phyloP scores from a whole-genome alignment of 2,797 vertebrate genomes.

The Buphagus erythrorhynchus region DNA sequence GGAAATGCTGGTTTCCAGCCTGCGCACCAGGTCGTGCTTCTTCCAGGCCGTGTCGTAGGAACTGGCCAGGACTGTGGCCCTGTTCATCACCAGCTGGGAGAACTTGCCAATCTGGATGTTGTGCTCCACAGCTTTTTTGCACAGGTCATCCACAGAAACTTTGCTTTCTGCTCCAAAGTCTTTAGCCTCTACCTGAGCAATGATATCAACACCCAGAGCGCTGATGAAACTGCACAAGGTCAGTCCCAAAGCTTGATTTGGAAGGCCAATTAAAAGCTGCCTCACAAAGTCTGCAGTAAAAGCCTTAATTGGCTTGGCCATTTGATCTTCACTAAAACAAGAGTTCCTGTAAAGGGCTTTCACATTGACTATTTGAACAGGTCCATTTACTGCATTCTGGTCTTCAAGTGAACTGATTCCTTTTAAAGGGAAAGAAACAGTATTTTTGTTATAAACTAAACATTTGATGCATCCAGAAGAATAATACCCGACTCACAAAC shows the following conservation, averaged over 20 bases:
- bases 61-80: conserved; percentile 92
- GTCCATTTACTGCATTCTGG: conserved; percentile 87
- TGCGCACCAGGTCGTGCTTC: conserved; percentile 92
- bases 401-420: conserved; percentile 85
- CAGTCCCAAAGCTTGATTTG: conserved; percentile 92
- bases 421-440: conserved; percentile 12
- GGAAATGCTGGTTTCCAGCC: conserved; percentile 90
- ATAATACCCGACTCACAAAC: neutral
- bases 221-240: conserved; percentile 94
- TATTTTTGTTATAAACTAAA: neutral
- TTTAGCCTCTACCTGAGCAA: conserved; percentile 94
- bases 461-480: neutral
- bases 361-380: conserved; percentile 84
- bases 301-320: conserved; percentile 94
- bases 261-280: conserved; percentile 94
- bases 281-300: conserved; percentile 97
- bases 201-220: conserved; percentile 90
- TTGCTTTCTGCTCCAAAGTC: conserved; percentile 96
- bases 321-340: conserved; percentile 93
- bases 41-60: conserved; percentile 98
- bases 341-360: conserved; percentile 89
- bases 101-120: conserved; percentile 89
- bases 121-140: conserved; percentile 94
- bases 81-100: conserved; percentile 92
- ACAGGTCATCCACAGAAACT: conserved; percentile 94